Evolutionary conservation across 2,888 invertebrate genomes (phyloP).

Genomic region (Tachina grossa): DNA sequence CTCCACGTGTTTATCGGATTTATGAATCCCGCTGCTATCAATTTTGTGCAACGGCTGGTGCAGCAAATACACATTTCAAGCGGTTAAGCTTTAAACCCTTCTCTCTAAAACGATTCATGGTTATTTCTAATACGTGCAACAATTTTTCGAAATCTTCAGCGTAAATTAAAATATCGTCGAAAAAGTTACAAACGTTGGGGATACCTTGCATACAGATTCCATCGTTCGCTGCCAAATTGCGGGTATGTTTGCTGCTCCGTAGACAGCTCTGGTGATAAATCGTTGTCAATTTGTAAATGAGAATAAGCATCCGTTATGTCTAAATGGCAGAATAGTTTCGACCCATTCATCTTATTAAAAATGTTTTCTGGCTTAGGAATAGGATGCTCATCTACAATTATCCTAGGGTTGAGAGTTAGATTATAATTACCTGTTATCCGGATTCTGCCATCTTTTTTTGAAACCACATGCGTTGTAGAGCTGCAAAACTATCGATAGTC

Average conservation of each 20-base stretch:
- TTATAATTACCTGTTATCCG: slow-evolving; percentile 43
- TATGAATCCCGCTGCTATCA: slow-evolving; percentile 32
- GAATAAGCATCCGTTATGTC: slow-evolving; percentile 55
- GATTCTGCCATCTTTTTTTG: slow-evolving; percentile 31
- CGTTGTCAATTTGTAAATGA: slow-evolving; percentile 30
- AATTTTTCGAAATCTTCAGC: slow-evolving; percentile 14
- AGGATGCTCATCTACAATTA: slow-evolving; percentile 46
- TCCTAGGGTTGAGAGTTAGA: slow-evolving; percentile 23
- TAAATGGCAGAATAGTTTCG: slow-evolving; percentile 40
- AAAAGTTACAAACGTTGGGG: too few species aligned
- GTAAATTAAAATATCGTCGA: slow-evolving; percentile 36
- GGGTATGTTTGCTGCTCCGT: background rate
- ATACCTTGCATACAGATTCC: slow-evolving; percentile 30
- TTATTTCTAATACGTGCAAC: background rate
- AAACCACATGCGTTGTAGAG: slow-evolving; percentile 12
- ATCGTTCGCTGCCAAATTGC: slow-evolving; percentile 46
- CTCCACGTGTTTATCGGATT: slow-evolving; percentile 20
- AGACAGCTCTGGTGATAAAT: slow-evolving; percentile 7
- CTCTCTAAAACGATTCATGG: background rate
- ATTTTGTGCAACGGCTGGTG: slow-evolving; percentile 28
- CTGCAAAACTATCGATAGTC: too few species aligned
- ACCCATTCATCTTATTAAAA: slow-evolving; percentile 43
- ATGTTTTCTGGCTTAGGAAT: slow-evolving; percentile 27
- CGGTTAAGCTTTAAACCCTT: slow-evolving; percentile 25
- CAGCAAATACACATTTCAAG: slow-evolving; percentile 42